Base-by-base conservation (phyloP, 2,797 vertebrate species). In the Calcarius lapponicus region DNA sequence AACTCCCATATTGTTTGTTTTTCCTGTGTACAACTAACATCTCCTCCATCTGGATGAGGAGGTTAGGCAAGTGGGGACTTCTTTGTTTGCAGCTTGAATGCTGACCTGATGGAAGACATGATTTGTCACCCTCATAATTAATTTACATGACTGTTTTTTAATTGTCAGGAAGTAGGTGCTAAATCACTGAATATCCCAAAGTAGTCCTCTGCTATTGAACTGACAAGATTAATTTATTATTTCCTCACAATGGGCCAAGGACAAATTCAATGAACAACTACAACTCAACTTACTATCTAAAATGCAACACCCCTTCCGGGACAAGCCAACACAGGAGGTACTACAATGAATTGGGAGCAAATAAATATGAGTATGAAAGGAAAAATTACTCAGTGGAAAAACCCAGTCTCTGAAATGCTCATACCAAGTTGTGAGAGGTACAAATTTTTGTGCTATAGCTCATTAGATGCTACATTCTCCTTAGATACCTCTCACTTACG, bases 151-250 rank as follows among this genome's bases (percentile, higher is more conserved):
- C 16, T 75, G 24, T 14, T 92, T 88, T 86, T 66, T 42, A 66
- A 47, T 56, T 86, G 47, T 17, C n/a, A 84, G 93, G 93, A 96
- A 95, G 32, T 40, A 40, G 11, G 11, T 36, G 53, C 12, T 95
- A 95, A 95, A 96, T 96, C 87, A 88, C 67, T 42, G n/a, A 79
- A 31, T 29, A 83, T 31, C 17, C 85, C 50, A 3, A 87, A 88
- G 58, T 10, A 71, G 82, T 64, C 17, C 31, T 56, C 21, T 51
- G 54, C 72, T 96, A 94, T 86, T 93, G 92, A 95, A 54, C 73
- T 93, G 80, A 88, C 93, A 70, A 64, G 25, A 84, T 50, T 9
- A 64, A 97, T 97, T 94, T 96, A 94, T 91, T 75, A 56, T 91
- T 97, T 96, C 93, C 91, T 92, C 56, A 19, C 54, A 78, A 9